Evolutionary conservation across 2,113 vertebrate genomes (phyloP).

Genomic region (Perca fluviatilis): DNA sequence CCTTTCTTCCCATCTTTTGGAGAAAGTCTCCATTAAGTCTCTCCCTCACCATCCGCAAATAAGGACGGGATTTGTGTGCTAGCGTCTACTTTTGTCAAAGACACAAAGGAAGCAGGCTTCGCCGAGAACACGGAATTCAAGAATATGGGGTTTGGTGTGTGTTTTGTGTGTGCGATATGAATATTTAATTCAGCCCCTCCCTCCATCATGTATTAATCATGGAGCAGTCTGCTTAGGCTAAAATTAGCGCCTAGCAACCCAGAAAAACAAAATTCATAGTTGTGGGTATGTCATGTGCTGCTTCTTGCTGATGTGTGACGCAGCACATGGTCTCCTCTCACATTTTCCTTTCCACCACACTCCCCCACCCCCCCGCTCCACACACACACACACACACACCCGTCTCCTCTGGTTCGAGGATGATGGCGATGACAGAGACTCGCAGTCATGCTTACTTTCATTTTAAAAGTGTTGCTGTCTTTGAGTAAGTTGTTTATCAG

Average conservation of each 20-base stretch:
- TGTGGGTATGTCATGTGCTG: slow-evolving; percentile 55
- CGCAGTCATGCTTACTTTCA: neutral
- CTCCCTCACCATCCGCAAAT: neutral
- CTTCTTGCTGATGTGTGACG: slow-evolving; percentile 64
- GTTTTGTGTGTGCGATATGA: slow-evolving; percentile 63
- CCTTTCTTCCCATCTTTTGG: neutral
- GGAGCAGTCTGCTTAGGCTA: slow-evolving; percentile 77
- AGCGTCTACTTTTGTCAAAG: neutral
- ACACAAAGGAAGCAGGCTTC: slow-evolving; percentile 20
- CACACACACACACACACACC: too few relatives aligned
- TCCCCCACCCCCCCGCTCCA: too few relatives aligned
- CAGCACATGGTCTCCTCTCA: slow-evolving; percentile 54
- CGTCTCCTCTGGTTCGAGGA: neutral
- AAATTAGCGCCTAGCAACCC: slow-evolving; percentile 80
- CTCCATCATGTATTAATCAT: slow-evolving; percentile 83
- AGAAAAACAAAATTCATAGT: slow-evolving; percentile 73
- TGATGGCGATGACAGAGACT: neutral
- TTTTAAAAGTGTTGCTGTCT: neutral
- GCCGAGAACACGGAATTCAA: slow-evolving; percentile 30
- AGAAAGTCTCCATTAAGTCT: neutral
- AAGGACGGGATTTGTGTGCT: neutral
- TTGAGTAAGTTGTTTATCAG: neutral
- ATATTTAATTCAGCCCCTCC: slow-evolving; percentile 78
- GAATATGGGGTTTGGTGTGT: slow-evolving; percentile 48
- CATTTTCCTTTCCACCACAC: slow-evolving; percentile 46